These are phyloP conservation scores for Cerceris ruficornis DNA, from an alignment of 2,888 invertebrate species.

Conservation along the genomic window DNA sequence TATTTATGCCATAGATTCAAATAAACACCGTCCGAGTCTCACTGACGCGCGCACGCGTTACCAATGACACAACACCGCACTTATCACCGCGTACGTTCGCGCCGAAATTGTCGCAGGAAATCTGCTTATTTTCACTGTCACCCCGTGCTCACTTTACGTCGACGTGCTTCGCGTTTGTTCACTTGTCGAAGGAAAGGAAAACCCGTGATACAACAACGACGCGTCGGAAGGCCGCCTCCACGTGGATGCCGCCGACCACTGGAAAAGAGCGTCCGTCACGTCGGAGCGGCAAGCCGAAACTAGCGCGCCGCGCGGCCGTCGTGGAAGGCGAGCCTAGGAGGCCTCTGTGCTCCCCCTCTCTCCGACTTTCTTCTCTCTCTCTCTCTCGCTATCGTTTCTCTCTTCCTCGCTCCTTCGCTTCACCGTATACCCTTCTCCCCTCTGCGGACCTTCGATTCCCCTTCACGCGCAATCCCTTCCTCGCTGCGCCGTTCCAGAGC, in stretches of 20 bases:
- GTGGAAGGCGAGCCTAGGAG: constrained; percentile 70
- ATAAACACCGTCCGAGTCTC: constrained; percentile 40
- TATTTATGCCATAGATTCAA: not conserved
- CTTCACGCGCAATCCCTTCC: constrained; percentile 50
- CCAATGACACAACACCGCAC: constrained; percentile 49
- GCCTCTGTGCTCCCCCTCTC: constrained; percentile 44
- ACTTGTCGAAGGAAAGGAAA: constrained; percentile 38
- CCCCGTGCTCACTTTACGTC: constrained; percentile 29
- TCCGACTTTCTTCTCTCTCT: not conserved
- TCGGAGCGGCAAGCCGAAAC: constrained; percentile 78
- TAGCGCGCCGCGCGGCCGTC: constrained; percentile 72
- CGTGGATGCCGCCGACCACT: constrained; percentile 67
- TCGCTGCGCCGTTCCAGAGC: constrained; percentile 33
- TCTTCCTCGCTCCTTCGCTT: not conserved
- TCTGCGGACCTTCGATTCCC: constrained; percentile 26
- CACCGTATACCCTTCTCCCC: constrained; percentile 26
- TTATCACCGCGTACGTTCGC: constrained; percentile 16
- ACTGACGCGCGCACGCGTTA: constrained; percentile 32
- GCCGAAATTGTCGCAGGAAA: not conserved
- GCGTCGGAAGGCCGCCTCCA: constrained; percentile 58
- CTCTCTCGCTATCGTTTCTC: constrained; percentile 7
- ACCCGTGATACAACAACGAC: constrained; percentile 11
- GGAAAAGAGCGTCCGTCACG: constrained; percentile 66
- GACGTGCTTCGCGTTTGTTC: constrained; percentile 28
- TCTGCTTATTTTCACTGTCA: constrained; percentile 4